Percentiles rank a stretch among this genome's conserved stretches.
Evolutionary conservation across 2,113 vertebrate genomes (phyloP).

Genomic region (Sula dactylatra): DNA sequence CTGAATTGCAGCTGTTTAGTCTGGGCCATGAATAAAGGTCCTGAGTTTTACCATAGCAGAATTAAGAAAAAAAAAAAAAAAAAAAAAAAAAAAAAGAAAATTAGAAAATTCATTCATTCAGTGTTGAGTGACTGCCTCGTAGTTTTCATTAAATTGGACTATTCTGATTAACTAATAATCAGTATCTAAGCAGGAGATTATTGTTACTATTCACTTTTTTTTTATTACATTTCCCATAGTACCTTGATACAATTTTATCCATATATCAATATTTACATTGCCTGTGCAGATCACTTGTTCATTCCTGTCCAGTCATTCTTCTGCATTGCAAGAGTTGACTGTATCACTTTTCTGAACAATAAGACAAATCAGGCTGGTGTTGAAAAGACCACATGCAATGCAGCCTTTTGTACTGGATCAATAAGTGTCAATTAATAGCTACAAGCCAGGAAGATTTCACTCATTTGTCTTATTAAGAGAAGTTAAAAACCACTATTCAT

Average conservation of each 20-base stretch:
- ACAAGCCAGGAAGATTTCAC: conserved; percentile 1
- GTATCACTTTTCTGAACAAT: neutral
- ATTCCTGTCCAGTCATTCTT: neutral
- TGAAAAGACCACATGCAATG: neutral
- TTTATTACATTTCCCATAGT: neutral
- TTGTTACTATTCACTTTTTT: neutral
- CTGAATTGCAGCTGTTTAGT: neutral
- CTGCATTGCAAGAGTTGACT: neutral
- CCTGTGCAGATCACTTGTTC: neutral
- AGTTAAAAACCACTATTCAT: conserved; percentile 30
- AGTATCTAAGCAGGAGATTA: neutral
- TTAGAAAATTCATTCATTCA: neutral
- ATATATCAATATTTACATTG: neutral
- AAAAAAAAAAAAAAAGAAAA: neutral
- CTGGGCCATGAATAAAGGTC: neutral
- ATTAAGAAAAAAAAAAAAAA: neutral
- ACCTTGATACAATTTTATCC: neutral
- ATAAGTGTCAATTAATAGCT: conserved; percentile 7
- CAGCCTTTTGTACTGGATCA: neutral
- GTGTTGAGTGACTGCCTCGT: neutral
- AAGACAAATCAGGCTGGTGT: neutral
- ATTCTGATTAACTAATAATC: neutral
- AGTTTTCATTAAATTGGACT: neutral
- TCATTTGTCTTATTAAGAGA: conserved; percentile 35
- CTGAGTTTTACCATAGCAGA: neutral